These are phyloP conservation scores for Ceryle rudis DNA, from an alignment of 2,797 vertebrate genomes.

Conservation along the genomic window DNA sequence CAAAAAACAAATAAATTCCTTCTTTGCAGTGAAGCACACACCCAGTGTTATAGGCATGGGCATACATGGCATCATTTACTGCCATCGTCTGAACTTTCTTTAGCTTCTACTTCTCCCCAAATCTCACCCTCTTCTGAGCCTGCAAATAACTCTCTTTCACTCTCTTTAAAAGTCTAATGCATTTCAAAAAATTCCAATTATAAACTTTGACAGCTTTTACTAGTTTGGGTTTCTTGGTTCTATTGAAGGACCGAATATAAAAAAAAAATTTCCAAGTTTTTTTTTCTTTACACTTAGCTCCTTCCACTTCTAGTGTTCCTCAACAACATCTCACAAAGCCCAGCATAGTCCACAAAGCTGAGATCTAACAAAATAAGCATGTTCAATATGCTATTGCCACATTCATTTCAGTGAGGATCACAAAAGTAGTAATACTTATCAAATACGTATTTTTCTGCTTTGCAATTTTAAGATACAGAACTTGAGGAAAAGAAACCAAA, in stretches of 20 bases:
- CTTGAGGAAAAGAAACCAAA: not conserved
- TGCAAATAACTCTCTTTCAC: not conserved
- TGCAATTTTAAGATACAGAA: not conserved
- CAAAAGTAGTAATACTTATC: not conserved
- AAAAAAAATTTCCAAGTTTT: not conserved
- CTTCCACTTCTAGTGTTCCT: not conserved
- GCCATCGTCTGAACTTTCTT: not conserved
- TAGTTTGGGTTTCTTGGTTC: not conserved
- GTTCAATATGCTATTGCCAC: not conserved
- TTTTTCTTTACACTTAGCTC: not conserved
- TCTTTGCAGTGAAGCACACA: not conserved
- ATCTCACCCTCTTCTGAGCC: not conserved
- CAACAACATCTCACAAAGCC: not conserved
- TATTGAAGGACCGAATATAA: not conserved
- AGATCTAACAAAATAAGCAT: not conserved
- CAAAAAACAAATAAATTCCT: not conserved
- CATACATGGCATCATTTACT: not conserved
- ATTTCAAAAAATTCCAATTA: not conserved
- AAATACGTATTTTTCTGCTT: not conserved
- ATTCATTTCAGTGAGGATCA: not conserved
- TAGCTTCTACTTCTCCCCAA: not conserved
- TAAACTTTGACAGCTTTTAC: not conserved
- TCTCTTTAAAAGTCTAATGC: not conserved
- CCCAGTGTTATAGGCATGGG: not conserved
- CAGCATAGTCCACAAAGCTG: not conserved